Percentiles rank a stretch among this genome's conserved stretches.
These are phyloP conservation scores for Peromyscus aztecus DNA, from an alignment of 2,797 vertebrate species.

Conservation along the genomic window DNA sequence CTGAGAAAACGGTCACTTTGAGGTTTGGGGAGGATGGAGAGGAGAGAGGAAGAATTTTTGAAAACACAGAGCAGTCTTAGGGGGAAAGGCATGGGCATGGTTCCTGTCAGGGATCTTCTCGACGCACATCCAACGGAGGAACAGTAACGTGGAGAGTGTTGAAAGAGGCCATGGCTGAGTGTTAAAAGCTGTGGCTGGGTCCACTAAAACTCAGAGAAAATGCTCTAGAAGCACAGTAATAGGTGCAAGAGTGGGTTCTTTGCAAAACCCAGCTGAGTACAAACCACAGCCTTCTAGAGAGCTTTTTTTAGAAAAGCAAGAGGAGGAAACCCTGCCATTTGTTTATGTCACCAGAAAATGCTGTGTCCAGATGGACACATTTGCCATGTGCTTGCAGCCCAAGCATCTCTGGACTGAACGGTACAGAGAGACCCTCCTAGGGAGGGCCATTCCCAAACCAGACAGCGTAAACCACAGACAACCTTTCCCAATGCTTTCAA, in stretches of 20 bases:
- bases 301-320: not conserved
- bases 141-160: not conserved
- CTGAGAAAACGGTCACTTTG: not conserved
- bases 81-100: not conserved
- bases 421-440: not conserved
- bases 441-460: not conserved
- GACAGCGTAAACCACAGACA: not conserved
- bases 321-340: not conserved
- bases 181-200: not conserved
- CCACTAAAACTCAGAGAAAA: not conserved
- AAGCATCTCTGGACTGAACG: not conserved
- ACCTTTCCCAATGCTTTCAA: not conserved
- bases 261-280: not conserved
- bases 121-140: rapidly evolving
- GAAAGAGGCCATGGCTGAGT: not conserved
- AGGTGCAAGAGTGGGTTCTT: not conserved
- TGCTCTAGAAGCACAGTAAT: not conserved
- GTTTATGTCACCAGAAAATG: not conserved
- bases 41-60: not conserved
- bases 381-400: not conserved
- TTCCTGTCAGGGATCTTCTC: constrained; percentile 32
- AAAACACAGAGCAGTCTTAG: not conserved
- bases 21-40: not conserved
- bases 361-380: not conserved
- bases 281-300: not conserved